Evolutionary conservation across 2,113 vertebrate genomes (phyloP).

Genomic region (Okapia johnstoni): DNA sequence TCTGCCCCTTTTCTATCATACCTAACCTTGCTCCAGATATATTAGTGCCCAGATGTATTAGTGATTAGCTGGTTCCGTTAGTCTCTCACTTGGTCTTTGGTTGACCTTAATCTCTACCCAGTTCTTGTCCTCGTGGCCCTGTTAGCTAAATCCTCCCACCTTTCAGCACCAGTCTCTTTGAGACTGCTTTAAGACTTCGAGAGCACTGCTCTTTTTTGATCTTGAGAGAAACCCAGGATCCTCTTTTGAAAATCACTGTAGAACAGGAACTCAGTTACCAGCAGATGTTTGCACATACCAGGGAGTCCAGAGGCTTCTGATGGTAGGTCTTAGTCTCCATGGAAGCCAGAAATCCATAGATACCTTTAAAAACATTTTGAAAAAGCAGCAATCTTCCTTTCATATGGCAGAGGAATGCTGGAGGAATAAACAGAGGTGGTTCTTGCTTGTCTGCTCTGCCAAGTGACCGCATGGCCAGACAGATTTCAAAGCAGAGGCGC

Average conservation of each 20-base stretch:
- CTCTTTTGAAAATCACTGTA: background rate
- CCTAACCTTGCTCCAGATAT: background rate
- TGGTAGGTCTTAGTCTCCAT: background rate
- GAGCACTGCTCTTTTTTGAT: background rate
- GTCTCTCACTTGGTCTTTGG: background rate
- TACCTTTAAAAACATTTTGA: background rate
- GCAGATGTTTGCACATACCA: background rate
- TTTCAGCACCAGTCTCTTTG: background rate
- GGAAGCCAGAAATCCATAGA: background rate
- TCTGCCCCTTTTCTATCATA: background rate
- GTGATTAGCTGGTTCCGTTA: background rate
- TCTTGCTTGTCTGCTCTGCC: background rate
- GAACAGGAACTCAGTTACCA: background rate
- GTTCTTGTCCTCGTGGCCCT: background rate
- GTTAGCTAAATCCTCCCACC: background rate
- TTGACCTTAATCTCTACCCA: background rate
- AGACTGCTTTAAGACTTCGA: background rate
- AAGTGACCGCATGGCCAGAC: no score
- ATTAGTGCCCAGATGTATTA: background rate
- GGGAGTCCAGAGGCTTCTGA: background rate
- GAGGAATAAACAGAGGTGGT: background rate
- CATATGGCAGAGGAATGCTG: background rate
- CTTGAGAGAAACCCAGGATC: background rate
- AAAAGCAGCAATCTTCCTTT: background rate
- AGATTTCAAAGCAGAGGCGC: background rate